Percentiles rank a stretch among this genome's conserved stretches.
phyloP scores from a whole-genome alignment of 2,797 vertebrate species.

The Pangasius macronema region DNA sequence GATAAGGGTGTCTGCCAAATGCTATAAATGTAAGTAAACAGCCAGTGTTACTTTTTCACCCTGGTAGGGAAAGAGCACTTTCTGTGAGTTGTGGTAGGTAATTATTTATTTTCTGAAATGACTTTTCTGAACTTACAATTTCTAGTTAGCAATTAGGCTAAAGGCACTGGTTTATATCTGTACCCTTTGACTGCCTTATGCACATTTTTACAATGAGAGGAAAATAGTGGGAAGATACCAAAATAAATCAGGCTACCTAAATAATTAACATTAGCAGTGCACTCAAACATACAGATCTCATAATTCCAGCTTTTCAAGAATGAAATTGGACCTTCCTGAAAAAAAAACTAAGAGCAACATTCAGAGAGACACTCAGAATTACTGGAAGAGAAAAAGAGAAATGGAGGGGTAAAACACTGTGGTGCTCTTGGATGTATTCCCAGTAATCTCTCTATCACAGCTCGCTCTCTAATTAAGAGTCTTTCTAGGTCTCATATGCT shows the following conservation, averaged over 20 bases:
- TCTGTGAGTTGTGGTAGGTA: background rate
- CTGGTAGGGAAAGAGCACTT: background rate
- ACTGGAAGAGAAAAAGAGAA: slow-evolving; percentile 25
- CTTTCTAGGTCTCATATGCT: slow-evolving; percentile 62
- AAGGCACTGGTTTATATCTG: background rate
- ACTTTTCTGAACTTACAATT: background rate
- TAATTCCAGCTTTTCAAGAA: background rate
- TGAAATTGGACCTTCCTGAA: background rate
- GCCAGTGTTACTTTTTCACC: background rate
- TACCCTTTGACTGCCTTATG: background rate
- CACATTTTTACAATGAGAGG: background rate
- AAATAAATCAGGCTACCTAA: background rate
- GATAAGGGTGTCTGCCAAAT: too few species aligned
- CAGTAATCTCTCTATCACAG: slow-evolving; percentile 59
- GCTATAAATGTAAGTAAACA: too few species aligned
- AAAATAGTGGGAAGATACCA: background rate
- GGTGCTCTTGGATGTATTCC: slow-evolving; percentile 24
- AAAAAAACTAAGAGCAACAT: background rate
- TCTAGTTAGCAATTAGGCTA: background rate
- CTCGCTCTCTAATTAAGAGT: slow-evolving; percentile 56
- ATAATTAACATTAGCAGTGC: background rate
- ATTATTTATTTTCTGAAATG: background rate
- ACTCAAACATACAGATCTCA: background rate
- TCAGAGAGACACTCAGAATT: slow-evolving; percentile 19
- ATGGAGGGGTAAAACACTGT: slow-evolving; percentile 2